Evolutionary conservation across 2,888 invertebrate species (phyloP), one percentile per base, ranked within the genome.

Genomic region (Phlogophora meticulosa): DNA sequence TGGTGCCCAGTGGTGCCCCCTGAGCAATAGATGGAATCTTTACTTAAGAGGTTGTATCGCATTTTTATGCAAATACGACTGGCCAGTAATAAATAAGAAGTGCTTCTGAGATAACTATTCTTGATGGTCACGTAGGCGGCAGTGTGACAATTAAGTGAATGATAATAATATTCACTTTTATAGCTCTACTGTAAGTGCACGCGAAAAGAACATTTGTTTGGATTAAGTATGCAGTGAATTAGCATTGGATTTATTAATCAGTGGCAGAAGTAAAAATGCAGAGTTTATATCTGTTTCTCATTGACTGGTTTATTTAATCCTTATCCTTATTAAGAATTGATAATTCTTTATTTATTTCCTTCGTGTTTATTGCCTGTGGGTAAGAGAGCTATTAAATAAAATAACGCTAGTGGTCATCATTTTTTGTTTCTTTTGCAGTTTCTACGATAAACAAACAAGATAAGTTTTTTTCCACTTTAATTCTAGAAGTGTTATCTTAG

Each of bases 21-120:
- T 55, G 51, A 64, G 78, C 56, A 72, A 76, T 81, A 81, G 78
- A 83, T 79, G 71, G 61, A 79, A 76, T 76, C 71, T 68, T 63
- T 70, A 70, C 76, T 67, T 72, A 80, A 82, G 80, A 78, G 72
- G 70, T 79, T 78, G 67, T 72, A 82, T 83, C 67, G 82, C 86
- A 84, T 87, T 88, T 87, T 85, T 88, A 87, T 88, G 85, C 80
- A 80, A 87, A 88, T 87, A 34, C 32, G 24, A 63, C 60, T 63
- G 45, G 53, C 61, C 45, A 38, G 78, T 72, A 80, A 76, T 80
- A 79, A 79, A 80, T 73, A 73, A 76, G 55, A 71, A 71, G 65
- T 52, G 58, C 57, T 42, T 46, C 48, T 20, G 62, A 67, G 66
- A 73, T 80, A 73, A 73, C 61, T 73, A 63, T 62, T 61, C 59